These are phyloP conservation scores for Neoscelio sp. DNA, from an alignment of 2,888 invertebrate species.

Conservation along the genomic window DNA sequence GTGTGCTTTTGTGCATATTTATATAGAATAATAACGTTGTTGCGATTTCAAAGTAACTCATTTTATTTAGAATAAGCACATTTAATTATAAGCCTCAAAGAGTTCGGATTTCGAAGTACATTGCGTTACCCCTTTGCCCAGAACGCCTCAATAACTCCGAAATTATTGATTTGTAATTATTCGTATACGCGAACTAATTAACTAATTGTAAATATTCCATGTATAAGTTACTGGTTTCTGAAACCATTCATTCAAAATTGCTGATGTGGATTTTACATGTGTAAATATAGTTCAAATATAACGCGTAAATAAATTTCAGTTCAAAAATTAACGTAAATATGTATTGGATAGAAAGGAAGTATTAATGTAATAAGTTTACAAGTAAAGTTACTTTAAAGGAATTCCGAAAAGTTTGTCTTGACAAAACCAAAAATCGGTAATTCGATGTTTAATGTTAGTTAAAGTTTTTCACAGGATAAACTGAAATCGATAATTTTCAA, in stretches of 20 bases:
- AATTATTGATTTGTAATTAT: constrained; percentile 47
- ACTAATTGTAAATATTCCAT: constrained; percentile 39
- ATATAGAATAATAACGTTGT: constrained; percentile 7
- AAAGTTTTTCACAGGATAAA: too few relatives aligned
- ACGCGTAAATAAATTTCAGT: constrained; percentile 11
- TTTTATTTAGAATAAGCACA: constrained; percentile 25
- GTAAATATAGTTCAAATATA: constrained; percentile 2
- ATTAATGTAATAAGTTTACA: too few relatives aligned
- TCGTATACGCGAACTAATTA: constrained; percentile 29
- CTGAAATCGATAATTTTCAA: too few relatives aligned
- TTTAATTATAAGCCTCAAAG: constrained; percentile 31
- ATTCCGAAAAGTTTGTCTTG: too few relatives aligned
- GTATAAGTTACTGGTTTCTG: constrained; percentile 29
- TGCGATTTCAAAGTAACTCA: constrained; percentile 11
- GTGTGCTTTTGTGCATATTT: too few relatives aligned
- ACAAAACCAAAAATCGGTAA: too few relatives aligned
- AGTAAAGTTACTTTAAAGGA: too few relatives aligned
- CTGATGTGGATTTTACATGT: constrained; percentile 37
- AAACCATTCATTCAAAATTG: constrained; percentile 35
- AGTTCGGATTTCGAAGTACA: constrained; percentile 16
- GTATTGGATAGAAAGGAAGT: background rate
- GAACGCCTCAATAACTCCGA: constrained; percentile 17
- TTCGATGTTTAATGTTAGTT: too few relatives aligned
- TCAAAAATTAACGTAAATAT: background rate
- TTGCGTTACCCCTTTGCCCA: background rate